Evolutionary conservation across 2,888 invertebrate genomes (phyloP), one percentile per base, ranked within the genome.

Genomic region (Nephrotoma appendiculata): DNA sequence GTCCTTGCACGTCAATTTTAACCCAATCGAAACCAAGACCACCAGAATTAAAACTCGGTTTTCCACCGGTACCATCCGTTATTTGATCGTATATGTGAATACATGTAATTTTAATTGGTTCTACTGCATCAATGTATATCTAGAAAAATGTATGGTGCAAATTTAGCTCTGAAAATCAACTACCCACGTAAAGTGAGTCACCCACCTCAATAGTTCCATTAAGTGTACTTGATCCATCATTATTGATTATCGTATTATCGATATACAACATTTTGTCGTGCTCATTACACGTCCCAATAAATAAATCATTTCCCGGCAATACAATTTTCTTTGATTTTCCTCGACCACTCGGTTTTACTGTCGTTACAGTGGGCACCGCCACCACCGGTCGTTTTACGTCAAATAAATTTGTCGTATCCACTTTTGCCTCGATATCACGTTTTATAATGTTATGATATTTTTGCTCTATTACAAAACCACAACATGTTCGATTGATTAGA

Each of bases 11-110:
- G 45, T 90, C 90, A 85, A 93, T 90, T 87, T 91, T 91, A 1
- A 92, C 90, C 87, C 89, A 92, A 88, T 92, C 91, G 44, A 90
- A 87, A 2, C 91, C 92, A 15, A 91, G 91, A 71, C 92, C 92
- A 45, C 92, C 93, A 41, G 89, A 90, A 83, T 87, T 87, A 12
- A 88, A 85, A 42, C 84, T 86, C 44, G 88, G 87, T 15, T 84
- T 48, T 12, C 87, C 88, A n/a, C 87, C 87, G 1, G 87, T 88
- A 31, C 87, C 87, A 12, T 86, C 87, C 12, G 87, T 87, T 44
- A 87, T 87, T 86, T 87, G 88, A 86, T 88, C 88, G 4, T 83
- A 48, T 6, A 88, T 87, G 86, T 88, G 86, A 6, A 88, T 83
- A 45, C 88, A 88, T 48, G 87, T 88, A 43, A 88, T 88, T 45